Conservation (phyloP, 2,888 invertebrate species). For the Calameuta pallipes region DNA sequence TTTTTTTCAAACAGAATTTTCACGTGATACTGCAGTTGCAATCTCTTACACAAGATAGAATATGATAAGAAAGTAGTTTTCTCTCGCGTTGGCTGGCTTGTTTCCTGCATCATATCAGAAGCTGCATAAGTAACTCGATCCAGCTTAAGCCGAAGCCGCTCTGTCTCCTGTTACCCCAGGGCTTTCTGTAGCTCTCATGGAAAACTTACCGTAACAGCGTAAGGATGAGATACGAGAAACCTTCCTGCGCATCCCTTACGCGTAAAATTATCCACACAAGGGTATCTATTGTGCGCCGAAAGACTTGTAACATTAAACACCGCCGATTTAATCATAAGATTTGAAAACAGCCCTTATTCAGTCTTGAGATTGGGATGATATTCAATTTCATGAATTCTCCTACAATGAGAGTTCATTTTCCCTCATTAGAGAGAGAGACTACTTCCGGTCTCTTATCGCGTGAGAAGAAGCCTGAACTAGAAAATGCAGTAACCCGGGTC, state of each 20-base stretch:
- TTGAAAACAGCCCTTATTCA: not conserved
- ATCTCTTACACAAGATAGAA: not conserved
- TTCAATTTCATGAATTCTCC: too few species aligned
- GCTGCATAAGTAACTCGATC: constrained; percentile 6
- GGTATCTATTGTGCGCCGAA: not conserved
- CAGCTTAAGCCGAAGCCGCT: not conserved
- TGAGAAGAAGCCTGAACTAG: not conserved
- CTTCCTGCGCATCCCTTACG: not conserved
- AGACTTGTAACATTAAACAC: not conserved
- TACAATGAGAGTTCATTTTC: too few species aligned
- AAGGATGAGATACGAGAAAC: not conserved
- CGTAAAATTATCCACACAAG: not conserved
- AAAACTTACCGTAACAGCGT: not conserved
- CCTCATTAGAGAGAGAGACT: not conserved
- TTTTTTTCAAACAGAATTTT: not conserved
- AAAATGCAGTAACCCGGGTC: not conserved
- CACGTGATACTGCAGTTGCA: not conserved
- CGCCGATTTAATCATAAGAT: not conserved
- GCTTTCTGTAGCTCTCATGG: not conserved
- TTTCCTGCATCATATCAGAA: not conserved
- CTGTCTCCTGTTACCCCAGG: constrained; percentile 6
- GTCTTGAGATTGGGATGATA: too few species aligned
- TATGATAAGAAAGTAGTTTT: not conserved
- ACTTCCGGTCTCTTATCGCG: not conserved
- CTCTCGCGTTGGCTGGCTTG: not conserved